A percentile compares a stretch with the other conserved stretches of the same genome.
Conservation (phyloP, 2,113 vertebrate species). For the Nannospalax galili region DNA sequence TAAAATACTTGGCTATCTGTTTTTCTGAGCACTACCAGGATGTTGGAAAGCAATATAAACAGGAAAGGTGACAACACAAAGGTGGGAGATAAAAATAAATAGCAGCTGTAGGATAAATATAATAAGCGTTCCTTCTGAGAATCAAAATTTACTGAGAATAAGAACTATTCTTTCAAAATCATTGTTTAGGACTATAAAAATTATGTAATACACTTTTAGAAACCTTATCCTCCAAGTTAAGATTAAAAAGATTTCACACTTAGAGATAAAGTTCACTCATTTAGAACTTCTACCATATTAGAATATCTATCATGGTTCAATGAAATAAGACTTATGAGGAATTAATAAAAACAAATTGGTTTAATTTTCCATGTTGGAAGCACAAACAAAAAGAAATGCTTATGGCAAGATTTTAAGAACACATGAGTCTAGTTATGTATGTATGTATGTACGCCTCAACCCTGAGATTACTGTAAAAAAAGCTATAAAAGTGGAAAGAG, state of each 20-base stretch:
- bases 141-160: conserved; percentile 15
- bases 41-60: conserved; percentile 29
- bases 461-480: neutral
- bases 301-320: neutral
- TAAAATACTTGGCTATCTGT: neutral
- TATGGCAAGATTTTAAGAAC: neutral
- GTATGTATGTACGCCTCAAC: neutral
- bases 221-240: neutral
- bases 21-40: conserved; percentile 30
- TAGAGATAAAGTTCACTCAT: neutral
- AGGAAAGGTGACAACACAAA: conserved; percentile 23
- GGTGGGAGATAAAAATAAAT: neutral
- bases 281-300: conserved; percentile 28
- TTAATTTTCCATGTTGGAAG: neutral
- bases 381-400: conserved; percentile 18
- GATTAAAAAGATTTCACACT: neutral
- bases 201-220: neutral
- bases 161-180: neutral
- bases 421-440: neutral
- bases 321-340: neutral
- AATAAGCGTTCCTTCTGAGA: conserved; percentile 9
- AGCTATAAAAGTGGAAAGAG: neutral
- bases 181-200: conserved; percentile 30
- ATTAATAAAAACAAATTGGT: conserved; percentile 29
- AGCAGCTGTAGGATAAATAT: conserved; percentile 13